phyloP scores from a whole-genome alignment of 2,797 vertebrate species.

The Lepidocolaptes lacrymiger region DNA sequence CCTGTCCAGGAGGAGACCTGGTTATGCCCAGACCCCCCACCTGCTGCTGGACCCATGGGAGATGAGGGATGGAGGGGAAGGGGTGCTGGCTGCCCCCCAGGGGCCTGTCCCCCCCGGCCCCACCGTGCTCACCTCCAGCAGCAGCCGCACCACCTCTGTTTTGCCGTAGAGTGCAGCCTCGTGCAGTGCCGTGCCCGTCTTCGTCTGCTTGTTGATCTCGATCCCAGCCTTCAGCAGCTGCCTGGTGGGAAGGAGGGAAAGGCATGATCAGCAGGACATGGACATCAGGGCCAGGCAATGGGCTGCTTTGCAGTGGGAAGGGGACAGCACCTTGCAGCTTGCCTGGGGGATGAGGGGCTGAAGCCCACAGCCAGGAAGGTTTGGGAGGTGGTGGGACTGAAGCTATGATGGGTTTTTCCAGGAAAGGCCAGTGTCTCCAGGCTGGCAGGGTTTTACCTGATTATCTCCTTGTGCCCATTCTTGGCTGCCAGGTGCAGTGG shows the following conservation, averaged over 20 bases:
- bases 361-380: not conserved
- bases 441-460: conserved; percentile 77
- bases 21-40: not conserved
- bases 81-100: not conserved
- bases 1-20: conserved; percentile 29
- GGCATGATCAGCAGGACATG: not conserved
- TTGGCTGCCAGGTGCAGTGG: conserved; percentile 91
- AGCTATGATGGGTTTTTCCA: not conserved
- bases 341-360: accelerated
- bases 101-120: accelerated
- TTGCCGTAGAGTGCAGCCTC: conserved; percentile 94
- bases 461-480: conserved; percentile 91
- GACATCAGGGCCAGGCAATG: not conserved
- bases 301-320: accelerated
- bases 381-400: not conserved
- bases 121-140: conserved; percentile 84
- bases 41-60: accelerated
- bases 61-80: accelerated
- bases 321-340: not conserved
- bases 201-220: conserved; percentile 93
- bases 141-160: conserved; percentile 91
- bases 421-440: not conserved
- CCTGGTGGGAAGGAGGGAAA: conserved; percentile 68
- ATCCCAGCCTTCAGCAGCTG: conserved; percentile 92
- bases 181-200: conserved; percentile 91